phyloP scores from a whole-genome alignment of 2,797 vertebrate species.

The Centroberyx gerrardi region DNA sequence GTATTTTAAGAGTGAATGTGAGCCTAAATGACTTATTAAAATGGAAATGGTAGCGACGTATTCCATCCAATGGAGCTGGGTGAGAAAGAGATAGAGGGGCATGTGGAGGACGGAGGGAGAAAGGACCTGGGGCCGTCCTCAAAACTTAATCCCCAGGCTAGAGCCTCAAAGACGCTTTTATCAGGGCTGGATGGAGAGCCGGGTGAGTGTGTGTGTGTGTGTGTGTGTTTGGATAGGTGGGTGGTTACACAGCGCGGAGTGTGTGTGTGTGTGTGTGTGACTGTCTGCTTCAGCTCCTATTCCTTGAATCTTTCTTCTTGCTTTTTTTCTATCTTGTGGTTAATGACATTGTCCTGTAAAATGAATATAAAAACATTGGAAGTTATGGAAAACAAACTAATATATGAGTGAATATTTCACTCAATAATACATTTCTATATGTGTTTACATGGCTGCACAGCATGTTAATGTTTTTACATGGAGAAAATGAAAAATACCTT shows the following conservation, averaged over 20 bases:
- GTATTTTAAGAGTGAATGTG: no score
- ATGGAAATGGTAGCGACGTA: no score
- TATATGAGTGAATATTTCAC: no score
- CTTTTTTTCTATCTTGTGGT: conserved; percentile 19
- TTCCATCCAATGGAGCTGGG: background rate
- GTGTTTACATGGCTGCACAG: no score
- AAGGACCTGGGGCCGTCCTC: background rate
- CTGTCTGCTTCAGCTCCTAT: background rate
- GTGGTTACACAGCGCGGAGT: background rate
- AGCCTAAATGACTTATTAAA: no score
- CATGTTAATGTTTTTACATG: no score
- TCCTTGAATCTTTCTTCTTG: no score
- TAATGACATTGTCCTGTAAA: conserved; percentile 37
- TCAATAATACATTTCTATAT: no score
- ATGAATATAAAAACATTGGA: conserved; percentile 22
- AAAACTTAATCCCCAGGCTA: conserved; percentile 15
- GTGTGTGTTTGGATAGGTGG: background rate
- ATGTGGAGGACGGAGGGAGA: background rate
- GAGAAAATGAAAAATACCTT: background rate
- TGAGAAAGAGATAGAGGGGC: background rate
- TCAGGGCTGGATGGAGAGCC: conserved; percentile 7
- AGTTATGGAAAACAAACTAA: no score
- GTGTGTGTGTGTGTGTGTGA: background rate
- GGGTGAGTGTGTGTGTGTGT: background rate
- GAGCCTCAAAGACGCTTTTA: conserved; percentile 37